Conservation (phyloP, 64 coral and sea anemone genomes). For the Platygyra sinensis region DNA sequence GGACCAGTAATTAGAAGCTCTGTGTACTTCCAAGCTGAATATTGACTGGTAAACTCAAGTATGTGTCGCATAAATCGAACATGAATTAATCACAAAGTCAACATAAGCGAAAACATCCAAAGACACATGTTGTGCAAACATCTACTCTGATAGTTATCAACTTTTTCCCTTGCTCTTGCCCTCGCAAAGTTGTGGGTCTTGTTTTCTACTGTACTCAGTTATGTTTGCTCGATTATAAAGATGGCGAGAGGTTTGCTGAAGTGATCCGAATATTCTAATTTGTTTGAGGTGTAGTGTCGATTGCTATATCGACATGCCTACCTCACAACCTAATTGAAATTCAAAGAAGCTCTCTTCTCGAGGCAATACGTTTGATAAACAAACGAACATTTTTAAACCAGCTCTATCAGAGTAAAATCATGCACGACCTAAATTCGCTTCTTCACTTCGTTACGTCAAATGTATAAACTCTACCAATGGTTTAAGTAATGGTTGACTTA, state of each 20-base stretch:
- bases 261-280: not conserved
- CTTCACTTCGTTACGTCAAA: not conserved
- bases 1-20: no score
- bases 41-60: not conserved
- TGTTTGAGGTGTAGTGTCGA: conserved; percentile 8
- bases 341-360: not conserved
- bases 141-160: no score
- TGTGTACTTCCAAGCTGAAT: no score
- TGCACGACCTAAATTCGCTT: not conserved
- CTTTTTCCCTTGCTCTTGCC: no score
- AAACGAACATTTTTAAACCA: not conserved
- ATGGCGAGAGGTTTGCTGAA: not conserved
- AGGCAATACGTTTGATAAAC: conserved; percentile 10
- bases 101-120: not conserved
- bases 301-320: not conserved
- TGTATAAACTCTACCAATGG: not conserved
- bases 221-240: not conserved
- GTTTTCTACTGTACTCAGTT: not conserved
- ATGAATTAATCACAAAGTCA: not conserved
- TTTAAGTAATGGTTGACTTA: not conserved
- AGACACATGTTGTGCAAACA: not conserved
- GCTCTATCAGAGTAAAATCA: not conserved
- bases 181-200: no score
- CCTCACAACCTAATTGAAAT: conserved; percentile 36
- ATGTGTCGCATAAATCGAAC: not conserved